Evolutionary conservation across 2,113 vertebrate genomes (phyloP).

Genomic region (Cinclus mexicanus): DNA sequence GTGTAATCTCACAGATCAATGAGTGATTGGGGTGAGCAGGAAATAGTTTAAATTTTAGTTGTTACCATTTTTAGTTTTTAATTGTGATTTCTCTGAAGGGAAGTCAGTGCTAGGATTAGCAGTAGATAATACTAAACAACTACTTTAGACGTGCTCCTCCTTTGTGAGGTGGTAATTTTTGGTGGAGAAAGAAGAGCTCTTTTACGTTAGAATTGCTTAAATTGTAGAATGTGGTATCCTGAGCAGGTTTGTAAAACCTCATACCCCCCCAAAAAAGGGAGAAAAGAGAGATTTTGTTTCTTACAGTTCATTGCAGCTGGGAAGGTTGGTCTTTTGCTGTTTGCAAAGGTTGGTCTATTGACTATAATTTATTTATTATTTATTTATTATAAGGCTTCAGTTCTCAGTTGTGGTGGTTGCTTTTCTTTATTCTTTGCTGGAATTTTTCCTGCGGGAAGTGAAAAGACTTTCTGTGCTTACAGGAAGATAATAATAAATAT

Average conservation of each 20-base stretch:
- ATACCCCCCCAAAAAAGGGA: too few relatives aligned
- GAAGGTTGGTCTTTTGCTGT: not conserved
- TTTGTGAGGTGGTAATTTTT: not conserved
- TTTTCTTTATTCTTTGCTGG: not conserved
- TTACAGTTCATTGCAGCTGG: not conserved
- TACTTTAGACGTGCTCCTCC: not conserved
- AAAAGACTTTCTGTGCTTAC: not conserved
- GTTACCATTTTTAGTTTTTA: not conserved
- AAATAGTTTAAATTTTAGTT: not conserved
- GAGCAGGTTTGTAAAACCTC: not conserved
- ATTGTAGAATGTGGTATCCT: not conserved
- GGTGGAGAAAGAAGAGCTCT: not conserved
- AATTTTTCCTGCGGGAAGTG: not conserved
- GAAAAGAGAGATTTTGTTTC: not conserved
- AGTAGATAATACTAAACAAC: not conserved
- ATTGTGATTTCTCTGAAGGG: not conserved
- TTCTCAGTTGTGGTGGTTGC: not conserved
- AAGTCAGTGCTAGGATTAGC: not conserved
- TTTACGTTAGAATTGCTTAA: not conserved
- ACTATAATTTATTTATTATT: too few relatives aligned
- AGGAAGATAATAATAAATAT: not conserved
- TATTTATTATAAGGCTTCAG: not conserved
- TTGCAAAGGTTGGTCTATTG: not conserved
- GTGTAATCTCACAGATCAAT: not conserved
- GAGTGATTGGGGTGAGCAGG: not conserved